Conservation (phyloP, 92 coral and sea anemone genomes). For the Porites divaricata region DNA sequence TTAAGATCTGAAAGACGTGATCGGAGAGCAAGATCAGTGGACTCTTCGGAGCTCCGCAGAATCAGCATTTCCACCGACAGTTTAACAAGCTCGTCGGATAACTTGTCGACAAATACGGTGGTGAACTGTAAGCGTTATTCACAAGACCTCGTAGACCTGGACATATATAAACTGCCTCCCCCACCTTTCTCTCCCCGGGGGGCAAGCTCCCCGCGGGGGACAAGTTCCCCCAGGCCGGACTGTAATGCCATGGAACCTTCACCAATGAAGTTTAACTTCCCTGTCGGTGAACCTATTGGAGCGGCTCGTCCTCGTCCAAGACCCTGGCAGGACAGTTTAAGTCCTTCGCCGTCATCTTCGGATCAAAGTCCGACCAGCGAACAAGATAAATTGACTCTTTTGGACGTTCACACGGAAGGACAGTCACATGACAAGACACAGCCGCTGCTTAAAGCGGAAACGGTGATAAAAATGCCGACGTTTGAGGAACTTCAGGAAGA, state of each 20-base stretch:
- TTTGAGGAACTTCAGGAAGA: constrained; percentile 80
- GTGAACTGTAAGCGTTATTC: constrained; percentile 57
- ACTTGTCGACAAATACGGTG: constrained; percentile 47
- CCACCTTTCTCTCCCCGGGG: constrained; percentile 83
- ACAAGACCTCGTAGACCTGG: constrained; percentile 48
- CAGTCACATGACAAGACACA: constrained; percentile 73
- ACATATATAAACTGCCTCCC: constrained; percentile 61
- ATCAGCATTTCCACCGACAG: constrained; percentile 24
- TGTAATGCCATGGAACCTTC: constrained; percentile 21
- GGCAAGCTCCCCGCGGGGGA: constrained; percentile 68
- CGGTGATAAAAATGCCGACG: constrained; percentile 58
- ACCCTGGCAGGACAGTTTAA: constrained; percentile 67
- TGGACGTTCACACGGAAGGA: constrained; percentile 83
- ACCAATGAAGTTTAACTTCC: constrained; percentile 43
- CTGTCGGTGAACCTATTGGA: constrained; percentile 43
- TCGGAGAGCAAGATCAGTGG: constrained; percentile 80
- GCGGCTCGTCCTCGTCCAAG: constrained; percentile 64
- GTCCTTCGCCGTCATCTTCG: constrained; percentile 57
- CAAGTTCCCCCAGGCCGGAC: constrained; percentile 57
- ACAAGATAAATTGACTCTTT: constrained; percentile 66
- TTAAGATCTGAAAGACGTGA: constrained; percentile 65
- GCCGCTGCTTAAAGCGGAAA: constrained; percentile 74
- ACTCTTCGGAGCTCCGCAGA: constrained; percentile 68
- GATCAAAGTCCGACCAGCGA: constrained; percentile 62
- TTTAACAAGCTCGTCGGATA: constrained; percentile 38